A percentile compares a stretch with the other conserved stretches of the same genome.
Conservation (phyloP, 2,888 invertebrate genomes). For the Tethea ocularis region DNA sequence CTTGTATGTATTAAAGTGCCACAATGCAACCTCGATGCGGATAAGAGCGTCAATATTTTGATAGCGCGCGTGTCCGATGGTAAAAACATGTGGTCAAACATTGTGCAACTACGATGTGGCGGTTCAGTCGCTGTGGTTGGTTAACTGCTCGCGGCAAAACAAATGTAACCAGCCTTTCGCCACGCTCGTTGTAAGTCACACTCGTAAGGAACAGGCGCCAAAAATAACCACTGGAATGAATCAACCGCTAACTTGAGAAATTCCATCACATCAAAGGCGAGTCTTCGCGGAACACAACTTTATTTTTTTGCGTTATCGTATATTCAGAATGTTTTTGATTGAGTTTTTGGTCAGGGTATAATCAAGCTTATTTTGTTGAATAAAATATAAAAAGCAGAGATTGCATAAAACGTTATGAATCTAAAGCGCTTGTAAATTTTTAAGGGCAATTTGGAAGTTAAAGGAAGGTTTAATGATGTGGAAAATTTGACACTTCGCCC, state of each 20-base stretch:
- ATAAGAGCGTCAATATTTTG: conserved; percentile 82
- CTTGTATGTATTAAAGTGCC: conserved; percentile 69
- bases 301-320: conserved; percentile 39
- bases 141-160: conserved; percentile 57
- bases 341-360: conserved; percentile 16
- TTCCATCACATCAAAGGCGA: conserved; percentile 72
- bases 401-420: conserved; percentile 26
- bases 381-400: conserved; percentile 14
- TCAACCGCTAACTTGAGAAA: conserved; percentile 73
- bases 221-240: conserved; percentile 72
- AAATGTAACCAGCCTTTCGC: conserved; percentile 63
- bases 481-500: conserved; percentile 77
- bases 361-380: neutral
- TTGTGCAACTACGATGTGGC: conserved; percentile 70
- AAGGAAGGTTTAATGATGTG: conserved; percentile 69
- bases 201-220: conserved; percentile 41
- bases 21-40: conserved; percentile 70
- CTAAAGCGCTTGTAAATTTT: conserved; percentile 48
- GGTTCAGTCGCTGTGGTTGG: conserved; percentile 62
- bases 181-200: conserved; percentile 48
- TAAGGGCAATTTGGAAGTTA: conserved; percentile 56
- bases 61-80: conserved; percentile 72
- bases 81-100: conserved; percentile 80
- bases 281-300: conserved; percentile 60
- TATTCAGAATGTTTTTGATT: conserved; percentile 37